These are phyloP conservation scores for Lydus trimaculatus DNA, from an alignment of 2,888 invertebrate species.

Conservation along the genomic window DNA sequence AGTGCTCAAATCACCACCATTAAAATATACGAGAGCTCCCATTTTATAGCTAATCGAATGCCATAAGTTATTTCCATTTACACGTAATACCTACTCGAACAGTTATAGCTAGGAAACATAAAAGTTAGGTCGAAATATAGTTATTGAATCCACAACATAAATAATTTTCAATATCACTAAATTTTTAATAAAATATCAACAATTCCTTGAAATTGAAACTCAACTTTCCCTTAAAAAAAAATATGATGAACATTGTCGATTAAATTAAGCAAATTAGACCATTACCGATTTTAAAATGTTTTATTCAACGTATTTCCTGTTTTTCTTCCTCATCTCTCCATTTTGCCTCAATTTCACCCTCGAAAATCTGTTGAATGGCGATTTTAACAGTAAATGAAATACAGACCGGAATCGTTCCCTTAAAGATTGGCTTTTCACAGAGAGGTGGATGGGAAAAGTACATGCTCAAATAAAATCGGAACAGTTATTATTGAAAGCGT, in stretches of 20 bases:
- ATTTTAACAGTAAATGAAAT: background rate
- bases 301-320: background rate
- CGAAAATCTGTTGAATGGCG: conserved; percentile 1
- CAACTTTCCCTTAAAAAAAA: too few species aligned
- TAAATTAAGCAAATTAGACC: background rate
- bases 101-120: conserved; percentile 7
- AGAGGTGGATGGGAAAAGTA: background rate
- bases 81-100: conserved; percentile 3
- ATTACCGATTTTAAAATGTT: background rate
- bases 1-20: background rate
- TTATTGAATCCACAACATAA: conserved; percentile 1
- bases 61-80: conserved; percentile 10
- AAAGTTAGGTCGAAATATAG: conserved; percentile 5
- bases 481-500: background rate
- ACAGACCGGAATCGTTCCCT: background rate
- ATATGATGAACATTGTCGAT: background rate
- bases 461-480: background rate
- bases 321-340: background rate
- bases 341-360: conserved; percentile 1
- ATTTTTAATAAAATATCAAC: background rate
- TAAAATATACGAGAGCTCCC: background rate
- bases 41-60: conserved; percentile 9
- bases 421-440: background rate
- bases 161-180: background rate
- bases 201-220: too few species aligned